These are phyloP conservation scores for Leptoclinus maculatus DNA, from an alignment of 2,797 vertebrate genomes.

Conservation along the genomic window DNA sequence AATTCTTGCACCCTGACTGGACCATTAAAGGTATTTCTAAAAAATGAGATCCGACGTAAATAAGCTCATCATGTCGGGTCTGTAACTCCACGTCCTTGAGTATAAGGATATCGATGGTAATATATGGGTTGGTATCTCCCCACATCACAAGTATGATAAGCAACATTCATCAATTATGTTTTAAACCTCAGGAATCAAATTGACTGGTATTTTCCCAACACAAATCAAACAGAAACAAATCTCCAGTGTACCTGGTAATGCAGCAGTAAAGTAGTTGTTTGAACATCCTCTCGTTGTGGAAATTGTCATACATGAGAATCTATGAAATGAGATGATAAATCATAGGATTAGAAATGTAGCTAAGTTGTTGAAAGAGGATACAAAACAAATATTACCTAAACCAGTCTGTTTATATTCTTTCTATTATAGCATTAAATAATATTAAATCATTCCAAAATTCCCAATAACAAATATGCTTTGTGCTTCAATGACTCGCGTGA, in stretches of 20 bases:
- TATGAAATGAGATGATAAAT: neutral
- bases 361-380: neutral
- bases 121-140: neutral
- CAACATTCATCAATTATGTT: neutral
- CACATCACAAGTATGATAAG: neutral
- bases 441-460: neutral
- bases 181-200: neutral
- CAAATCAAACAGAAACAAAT: neutral
- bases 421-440: neutral
- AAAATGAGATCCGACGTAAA: neutral
- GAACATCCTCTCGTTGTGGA: neutral
- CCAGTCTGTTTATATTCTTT: neutral
- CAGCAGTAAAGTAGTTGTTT: neutral
- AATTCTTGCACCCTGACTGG: neutral
- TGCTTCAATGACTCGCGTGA: neutral
- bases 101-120: neutral
- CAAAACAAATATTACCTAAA: neutral
- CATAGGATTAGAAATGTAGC: neutral
- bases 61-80: neutral
- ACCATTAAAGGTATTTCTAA: neutral
- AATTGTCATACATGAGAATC: neutral
- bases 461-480: neutral
- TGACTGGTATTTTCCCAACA: neutral
- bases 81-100: neutral
- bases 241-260: neutral